Evolutionary conservation across 2,888 invertebrate species (phyloP), one percentile per base, ranked within the genome.

Genomic region (Pseudoips prasinana): DNA sequence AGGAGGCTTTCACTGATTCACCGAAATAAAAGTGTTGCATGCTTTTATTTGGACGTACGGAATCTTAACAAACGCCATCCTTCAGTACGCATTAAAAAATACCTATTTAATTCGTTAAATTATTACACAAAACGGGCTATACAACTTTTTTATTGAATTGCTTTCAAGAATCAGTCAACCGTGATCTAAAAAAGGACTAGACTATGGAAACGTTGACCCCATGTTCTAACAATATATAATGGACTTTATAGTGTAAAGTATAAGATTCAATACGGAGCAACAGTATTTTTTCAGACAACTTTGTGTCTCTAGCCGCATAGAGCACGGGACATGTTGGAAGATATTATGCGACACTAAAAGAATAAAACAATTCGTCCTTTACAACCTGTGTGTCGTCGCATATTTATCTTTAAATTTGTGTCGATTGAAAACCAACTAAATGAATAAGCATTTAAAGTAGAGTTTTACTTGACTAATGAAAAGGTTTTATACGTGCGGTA

Each of bases 241-340:
- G n/a, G 30, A 39, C 39, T 17, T 8, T 30, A 29, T 10, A 0
- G 0, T 1, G 0, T 1, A 10, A 17, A 7, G 0, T 0, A 10
- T 45, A 52, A 26, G 39, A 36, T 33, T 8, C 29, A 33, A 11
- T 44, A 42, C 49, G 7, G 33, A 36, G 34, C 31, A 25, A 2
- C 23, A 10, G n/a, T n/a, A n/a, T 19, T 19, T 26, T 8, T 39
- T 19, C 41, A 39, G 36, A 46, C 56, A 55, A 58, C 58, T 58
- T 64, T 61, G 63, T 64, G 58, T 56, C 57, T 60, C 52, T 58
- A 56, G 53, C 60, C 58, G 71, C 76, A 78, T 77, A 79, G 69
- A 54, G 72, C 76, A 79, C 78, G 54, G 55, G 66, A 73, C 74
- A 71, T 74, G 76, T 73, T 61, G 64, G 49, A 52, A 68, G 69